Evolutionary conservation across 2,113 vertebrate species (phyloP).

Genomic region (Polyodon spathula): DNA sequence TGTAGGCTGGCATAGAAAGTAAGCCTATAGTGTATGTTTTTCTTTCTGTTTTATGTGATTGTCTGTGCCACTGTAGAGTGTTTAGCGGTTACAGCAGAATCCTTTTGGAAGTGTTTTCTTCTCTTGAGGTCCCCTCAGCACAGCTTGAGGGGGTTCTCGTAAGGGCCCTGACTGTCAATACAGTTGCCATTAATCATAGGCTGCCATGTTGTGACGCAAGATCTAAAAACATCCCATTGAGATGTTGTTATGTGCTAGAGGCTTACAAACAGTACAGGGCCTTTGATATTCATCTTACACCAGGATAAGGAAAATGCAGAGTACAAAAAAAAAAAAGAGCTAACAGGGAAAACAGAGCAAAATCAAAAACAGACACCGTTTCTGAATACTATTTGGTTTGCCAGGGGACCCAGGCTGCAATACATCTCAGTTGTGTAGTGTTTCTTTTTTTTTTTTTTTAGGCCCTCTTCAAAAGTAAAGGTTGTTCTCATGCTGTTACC

Average conservation of each 20-base stretch:
- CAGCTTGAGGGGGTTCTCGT: constrained; percentile 43
- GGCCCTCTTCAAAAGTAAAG: constrained; percentile 52
- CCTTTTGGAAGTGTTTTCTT: constrained; percentile 11
- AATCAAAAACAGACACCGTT: constrained; percentile 78
- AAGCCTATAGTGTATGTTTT: background rate
- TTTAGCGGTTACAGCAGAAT: constrained; percentile 11
- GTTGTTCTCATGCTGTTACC: constrained; percentile 37
- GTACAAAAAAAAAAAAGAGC: constrained; percentile 42
- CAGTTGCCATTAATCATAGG: constrained; percentile 60
- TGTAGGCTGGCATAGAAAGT: constrained; percentile 10
- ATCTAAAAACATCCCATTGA: constrained; percentile 65
- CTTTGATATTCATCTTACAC: constrained; percentile 87
- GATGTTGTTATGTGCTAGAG: constrained; percentile 65
- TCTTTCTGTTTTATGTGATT: constrained; percentile 4
- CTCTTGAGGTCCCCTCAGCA: constrained; percentile 29
- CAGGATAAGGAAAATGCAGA: constrained; percentile 74
- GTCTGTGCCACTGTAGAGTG: constrained; percentile 12
- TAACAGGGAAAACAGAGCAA: constrained; percentile 54
- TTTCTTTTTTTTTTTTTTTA: constrained; percentile 38
- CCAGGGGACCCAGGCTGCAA: constrained; percentile 65
- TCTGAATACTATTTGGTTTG: constrained; percentile 67
- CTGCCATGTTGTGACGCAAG: constrained; percentile 57
- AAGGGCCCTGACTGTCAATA: constrained; percentile 49
- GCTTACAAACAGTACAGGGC: constrained; percentile 59
- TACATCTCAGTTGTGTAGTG: constrained; percentile 62